A percentile compares a stretch with the other conserved stretches of the same genome.
Conservation (phyloP, 2,888 invertebrate species). For the Xylota sylvarum region DNA sequence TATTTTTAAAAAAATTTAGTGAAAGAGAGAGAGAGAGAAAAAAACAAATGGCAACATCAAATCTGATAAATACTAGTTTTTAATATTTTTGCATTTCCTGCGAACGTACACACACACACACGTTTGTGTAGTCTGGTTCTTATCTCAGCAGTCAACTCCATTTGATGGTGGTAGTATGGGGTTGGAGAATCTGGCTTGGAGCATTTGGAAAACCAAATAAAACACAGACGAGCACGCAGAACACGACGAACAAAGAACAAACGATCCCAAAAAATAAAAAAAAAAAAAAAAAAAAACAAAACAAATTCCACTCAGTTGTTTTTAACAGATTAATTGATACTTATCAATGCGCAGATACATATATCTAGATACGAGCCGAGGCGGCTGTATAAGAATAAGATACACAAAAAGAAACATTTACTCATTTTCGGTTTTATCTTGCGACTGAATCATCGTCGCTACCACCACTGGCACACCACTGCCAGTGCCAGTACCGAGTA, state of each 20-base stretch:
- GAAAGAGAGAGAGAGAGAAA: background rate
- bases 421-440: constrained; percentile 74
- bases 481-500: constrained; percentile 1
- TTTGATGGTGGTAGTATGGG: constrained; percentile 11
- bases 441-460: constrained; percentile 61
- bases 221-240: constrained; percentile 39
- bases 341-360: constrained; percentile 76
- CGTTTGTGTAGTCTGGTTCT: constrained; percentile 45
- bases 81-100: constrained; percentile 65
- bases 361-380: constrained; percentile 64
- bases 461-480: constrained; percentile 3
- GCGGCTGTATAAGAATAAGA: constrained; percentile 55
- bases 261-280: constrained; percentile 32
- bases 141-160: constrained; percentile 40
- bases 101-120: constrained; percentile 13
- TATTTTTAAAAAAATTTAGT: constrained; percentile 27
- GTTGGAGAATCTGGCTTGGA: constrained; percentile 57
- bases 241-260: constrained; percentile 64
- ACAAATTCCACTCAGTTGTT: constrained; percentile 71
- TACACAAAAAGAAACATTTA: constrained; percentile 72
- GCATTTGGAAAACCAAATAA: constrained; percentile 32
- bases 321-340: constrained; percentile 76
- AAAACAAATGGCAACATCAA: constrained; percentile 48
- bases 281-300: constrained; percentile 24
- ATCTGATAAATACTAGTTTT: constrained; percentile 71